phyloP scores from a whole-genome alignment of 1,140 invertebrate genomes.

The Drosophila sturtevanti region DNA sequence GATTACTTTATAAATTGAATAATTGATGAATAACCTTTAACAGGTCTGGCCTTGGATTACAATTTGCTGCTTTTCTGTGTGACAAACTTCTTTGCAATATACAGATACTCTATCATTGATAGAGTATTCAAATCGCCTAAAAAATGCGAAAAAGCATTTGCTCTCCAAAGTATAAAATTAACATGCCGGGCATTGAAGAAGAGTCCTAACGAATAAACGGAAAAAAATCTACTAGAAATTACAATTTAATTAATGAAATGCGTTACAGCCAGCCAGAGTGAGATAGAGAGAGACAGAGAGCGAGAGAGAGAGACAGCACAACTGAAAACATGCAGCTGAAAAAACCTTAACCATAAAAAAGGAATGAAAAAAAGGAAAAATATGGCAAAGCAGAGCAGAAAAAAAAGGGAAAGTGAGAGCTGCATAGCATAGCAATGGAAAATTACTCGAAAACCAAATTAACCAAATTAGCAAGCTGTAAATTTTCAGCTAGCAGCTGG shows the following conservation, averaged over 20 bases:
- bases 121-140: conserved; percentile 13
- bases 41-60: no score
- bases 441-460: conserved; percentile 73
- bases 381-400: neutral
- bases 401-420: conserved; percentile 40
- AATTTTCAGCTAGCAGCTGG: conserved; percentile 55
- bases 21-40: no score
- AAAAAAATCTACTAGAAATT: conserved; percentile 59
- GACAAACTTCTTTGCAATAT: neutral
- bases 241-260: conserved; percentile 76
- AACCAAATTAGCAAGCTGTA: conserved; percentile 74
- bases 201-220: neutral
- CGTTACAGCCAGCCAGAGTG: conserved; percentile 41
- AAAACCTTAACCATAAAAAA: conserved; percentile 35
- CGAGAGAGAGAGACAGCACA: neutral
- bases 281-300: conserved; percentile 14
- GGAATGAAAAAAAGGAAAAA: conserved; percentile 5
- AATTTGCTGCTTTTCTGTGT: neutral
- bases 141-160: conserved; percentile 25
- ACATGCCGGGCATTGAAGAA: conserved; percentile 31
- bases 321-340: conserved; percentile 40
- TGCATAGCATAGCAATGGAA: conserved; percentile 38
- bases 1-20: no score
- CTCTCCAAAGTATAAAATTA: conserved; percentile 52
- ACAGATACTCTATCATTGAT: neutral